Conservation (phyloP, 2,888 invertebrate genomes). For the Coelopa pilipes region DNA sequence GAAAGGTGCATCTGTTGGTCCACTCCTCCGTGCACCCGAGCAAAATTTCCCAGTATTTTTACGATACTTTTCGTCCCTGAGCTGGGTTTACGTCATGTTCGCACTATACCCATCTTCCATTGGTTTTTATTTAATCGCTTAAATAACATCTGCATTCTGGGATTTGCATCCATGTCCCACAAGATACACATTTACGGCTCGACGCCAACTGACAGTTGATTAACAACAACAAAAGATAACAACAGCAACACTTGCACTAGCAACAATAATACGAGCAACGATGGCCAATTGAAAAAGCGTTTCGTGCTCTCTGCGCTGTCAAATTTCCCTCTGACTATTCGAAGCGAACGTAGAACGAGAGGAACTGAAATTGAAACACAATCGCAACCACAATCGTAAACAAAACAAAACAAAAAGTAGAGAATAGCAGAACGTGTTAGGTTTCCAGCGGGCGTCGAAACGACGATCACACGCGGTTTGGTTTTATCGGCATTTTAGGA, state of each 20-base stretch:
- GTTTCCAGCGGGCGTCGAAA: too few species aligned
- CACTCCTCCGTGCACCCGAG: too few species aligned
- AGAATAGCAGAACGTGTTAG: constrained; percentile 1
- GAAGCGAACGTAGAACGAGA: constrained; percentile 28
- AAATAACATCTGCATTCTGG: too few species aligned
- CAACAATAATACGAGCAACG: too few species aligned
- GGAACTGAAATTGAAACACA: constrained; percentile 42
- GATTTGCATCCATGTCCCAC: background rate
- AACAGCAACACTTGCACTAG: constrained; percentile 7
- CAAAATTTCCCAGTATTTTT: constrained; percentile 23
- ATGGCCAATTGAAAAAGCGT: too few species aligned
- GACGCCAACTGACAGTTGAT: constrained; percentile 25
- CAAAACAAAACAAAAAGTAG: constrained; percentile 9
- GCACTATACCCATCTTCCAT: background rate
- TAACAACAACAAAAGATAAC: constrained; percentile 4
- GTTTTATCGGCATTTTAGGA: constrained; percentile 8
- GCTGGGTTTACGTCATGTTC: background rate
- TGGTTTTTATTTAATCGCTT: background rate
- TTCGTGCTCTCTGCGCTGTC: constrained; percentile 13
- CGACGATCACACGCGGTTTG: constrained; percentile 26
- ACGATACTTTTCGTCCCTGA: background rate
- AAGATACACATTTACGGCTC: constrained; percentile 21
- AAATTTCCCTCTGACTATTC: constrained; percentile 16
- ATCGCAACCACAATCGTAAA: constrained; percentile 10
- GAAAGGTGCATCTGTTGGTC: too few species aligned